phyloP scores from a whole-genome alignment of 2,113 vertebrate species.

The Thunnus maccoyii region DNA sequence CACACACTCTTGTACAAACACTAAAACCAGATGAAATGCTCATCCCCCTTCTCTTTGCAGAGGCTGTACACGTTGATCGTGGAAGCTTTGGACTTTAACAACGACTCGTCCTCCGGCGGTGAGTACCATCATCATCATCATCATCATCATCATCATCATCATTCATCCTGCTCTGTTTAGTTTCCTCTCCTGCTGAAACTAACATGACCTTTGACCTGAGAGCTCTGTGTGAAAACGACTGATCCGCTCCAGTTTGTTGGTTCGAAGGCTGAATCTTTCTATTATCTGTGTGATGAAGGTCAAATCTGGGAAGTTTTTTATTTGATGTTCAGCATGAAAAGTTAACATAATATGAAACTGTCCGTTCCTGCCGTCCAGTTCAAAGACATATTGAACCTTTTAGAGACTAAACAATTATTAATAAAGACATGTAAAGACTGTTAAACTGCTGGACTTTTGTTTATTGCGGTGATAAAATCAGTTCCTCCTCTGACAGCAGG shows the following conservation, averaged over 20 bases:
- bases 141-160: background rate
- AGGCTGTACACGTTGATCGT: conserved; percentile 93
- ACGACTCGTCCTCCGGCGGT: conserved; percentile 87
- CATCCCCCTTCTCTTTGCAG: conserved; percentile 72
- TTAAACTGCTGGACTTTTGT: too few species aligned
- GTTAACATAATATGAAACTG: too few species aligned
- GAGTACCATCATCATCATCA: conserved; percentile 79
- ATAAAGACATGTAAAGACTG: too few species aligned
- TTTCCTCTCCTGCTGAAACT: background rate
- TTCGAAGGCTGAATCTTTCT: too few species aligned
- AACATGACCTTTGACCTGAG: background rate
- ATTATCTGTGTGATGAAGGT: too few species aligned
- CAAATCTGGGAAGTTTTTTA: too few species aligned
- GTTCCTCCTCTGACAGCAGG: background rate
- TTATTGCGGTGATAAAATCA: background rate
- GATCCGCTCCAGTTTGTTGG: too few species aligned
- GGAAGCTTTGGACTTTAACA: conserved; percentile 94
- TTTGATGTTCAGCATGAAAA: too few species aligned
- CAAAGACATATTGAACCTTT: too few species aligned
- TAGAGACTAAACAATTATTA: too few species aligned
- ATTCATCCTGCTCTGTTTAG: background rate
- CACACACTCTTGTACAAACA: background rate
- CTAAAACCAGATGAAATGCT: too few species aligned
- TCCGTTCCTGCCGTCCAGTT: too few species aligned
- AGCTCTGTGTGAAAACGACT: background rate